Percentiles rank a stretch among this genome's conserved stretches.
These are phyloP conservation scores for Scaptomyza graminum DNA, from an alignment of 1,140 invertebrate species.

Conservation along the genomic window DNA sequence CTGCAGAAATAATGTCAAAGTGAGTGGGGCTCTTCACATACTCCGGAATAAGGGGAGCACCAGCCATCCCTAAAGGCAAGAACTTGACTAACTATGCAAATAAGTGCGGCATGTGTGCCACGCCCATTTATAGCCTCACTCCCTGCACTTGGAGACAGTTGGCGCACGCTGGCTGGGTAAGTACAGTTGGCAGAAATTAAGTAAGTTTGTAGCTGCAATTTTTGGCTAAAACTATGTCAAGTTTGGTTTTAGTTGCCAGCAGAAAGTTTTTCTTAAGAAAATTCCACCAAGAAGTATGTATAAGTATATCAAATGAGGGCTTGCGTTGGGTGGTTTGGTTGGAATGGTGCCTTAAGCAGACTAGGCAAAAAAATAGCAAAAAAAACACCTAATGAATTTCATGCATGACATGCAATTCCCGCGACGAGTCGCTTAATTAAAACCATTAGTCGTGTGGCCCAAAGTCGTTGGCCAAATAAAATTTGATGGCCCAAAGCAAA, in stretches of 20 bases:
- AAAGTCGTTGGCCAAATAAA: slow-evolving; percentile 53
- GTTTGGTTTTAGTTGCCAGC: slow-evolving; percentile 81
- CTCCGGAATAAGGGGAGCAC: slow-evolving; percentile 22
- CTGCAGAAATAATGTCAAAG: slow-evolving; percentile 76
- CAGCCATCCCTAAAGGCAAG: slow-evolving; percentile 33
- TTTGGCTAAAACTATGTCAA: slow-evolving; percentile 79
- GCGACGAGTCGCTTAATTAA: slow-evolving; percentile 77
- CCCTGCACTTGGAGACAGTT: slow-evolving; percentile 51
- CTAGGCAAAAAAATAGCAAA: slow-evolving; percentile 18
- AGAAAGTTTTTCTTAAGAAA: slow-evolving; percentile 80
- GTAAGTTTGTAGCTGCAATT: slow-evolving; percentile 82
- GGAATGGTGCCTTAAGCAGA: slow-evolving; percentile 52
- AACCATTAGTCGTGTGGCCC: slow-evolving; percentile 72
- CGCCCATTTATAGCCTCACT: slow-evolving; percentile 24
- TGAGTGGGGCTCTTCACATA: slow-evolving; percentile 77
- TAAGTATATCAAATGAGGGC: slow-evolving; percentile 70
- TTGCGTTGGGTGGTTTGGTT: background rate
- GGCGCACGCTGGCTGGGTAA: slow-evolving; percentile 59
- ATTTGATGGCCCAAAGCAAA: slow-evolving; percentile 42
- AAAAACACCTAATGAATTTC: slow-evolving; percentile 73
- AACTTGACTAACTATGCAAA: slow-evolving; percentile 81
- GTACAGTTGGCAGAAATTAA: slow-evolving; percentile 81
- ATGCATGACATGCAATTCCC: slow-evolving; percentile 71
- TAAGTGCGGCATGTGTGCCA: slow-evolving; percentile 65
- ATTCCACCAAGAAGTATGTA: slow-evolving; percentile 45